Evolutionary conservation across 37 sponge, comb jelly and placozoan species (phyloP).

Genomic region (Cladorhizidae sp.): DNA sequence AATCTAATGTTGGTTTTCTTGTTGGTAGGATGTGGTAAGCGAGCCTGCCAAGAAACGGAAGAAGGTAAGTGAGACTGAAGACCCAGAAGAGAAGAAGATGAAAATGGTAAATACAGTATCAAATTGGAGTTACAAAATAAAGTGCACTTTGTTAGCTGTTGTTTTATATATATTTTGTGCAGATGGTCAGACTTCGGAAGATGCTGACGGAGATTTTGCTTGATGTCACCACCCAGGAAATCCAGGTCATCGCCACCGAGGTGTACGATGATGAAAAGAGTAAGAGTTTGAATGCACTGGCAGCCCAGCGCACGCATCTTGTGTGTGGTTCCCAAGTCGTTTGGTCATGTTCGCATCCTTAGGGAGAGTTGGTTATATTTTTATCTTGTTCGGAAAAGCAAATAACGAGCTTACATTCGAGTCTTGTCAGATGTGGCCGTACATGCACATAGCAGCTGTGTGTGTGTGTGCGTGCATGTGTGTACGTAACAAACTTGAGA

Average conservation of each 20-base stretch:
- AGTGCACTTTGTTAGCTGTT: not conserved
- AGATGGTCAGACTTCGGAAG: constrained; percentile 53
- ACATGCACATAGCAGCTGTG: no score
- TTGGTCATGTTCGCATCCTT: no score
- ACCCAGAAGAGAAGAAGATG: constrained; percentile 35
- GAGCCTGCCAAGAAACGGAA: not conserved
- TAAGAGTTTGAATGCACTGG: not conserved
- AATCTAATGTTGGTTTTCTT: not conserved
- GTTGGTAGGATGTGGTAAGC: constrained; percentile 1
- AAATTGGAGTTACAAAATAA: not conserved
- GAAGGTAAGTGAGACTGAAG: constrained; percentile 6
- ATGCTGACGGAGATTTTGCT: constrained; percentile 66
- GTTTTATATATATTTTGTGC: no score
- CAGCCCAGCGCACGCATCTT: no score
- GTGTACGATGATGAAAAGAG: constrained; percentile 44
- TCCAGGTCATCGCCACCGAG: constrained; percentile 31
- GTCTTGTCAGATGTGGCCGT: no score
- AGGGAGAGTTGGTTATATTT: no score
- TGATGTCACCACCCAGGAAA: constrained; percentile 53
- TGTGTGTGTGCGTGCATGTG: no score
- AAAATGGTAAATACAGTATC: constrained; percentile 19
- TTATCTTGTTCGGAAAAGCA: no score
- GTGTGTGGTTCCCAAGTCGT: no score
- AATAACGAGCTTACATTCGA: no score
- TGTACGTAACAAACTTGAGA: no score